These are phyloP conservation scores for Gallinago stenura DNA, from an alignment of 2,797 vertebrate genomes.

Conservation along the genomic window DNA sequence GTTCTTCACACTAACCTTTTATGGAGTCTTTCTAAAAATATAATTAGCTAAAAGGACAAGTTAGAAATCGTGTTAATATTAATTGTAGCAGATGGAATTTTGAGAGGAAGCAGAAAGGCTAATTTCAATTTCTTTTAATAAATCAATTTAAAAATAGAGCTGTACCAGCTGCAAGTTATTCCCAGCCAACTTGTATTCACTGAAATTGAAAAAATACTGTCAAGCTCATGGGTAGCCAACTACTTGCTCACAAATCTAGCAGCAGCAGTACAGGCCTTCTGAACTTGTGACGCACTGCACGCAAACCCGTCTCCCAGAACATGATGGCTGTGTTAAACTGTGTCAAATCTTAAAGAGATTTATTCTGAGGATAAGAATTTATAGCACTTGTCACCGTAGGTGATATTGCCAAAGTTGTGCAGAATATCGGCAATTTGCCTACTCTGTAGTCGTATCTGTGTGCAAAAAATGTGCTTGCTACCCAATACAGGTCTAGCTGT, in stretches of 20 bases:
- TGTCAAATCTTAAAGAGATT: slow-evolving; percentile 36
- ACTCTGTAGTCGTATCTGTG: background rate
- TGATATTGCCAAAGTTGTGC: slow-evolving; percentile 42
- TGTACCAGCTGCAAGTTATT: slow-evolving; percentile 70
- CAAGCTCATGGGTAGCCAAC: slow-evolving; percentile 24
- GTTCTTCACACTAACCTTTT: slow-evolving; percentile 31
- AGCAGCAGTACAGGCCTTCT: background rate
- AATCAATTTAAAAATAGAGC: slow-evolving; percentile 69
- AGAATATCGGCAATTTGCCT: slow-evolving; percentile 23
- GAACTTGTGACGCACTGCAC: background rate
- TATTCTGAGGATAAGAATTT: slow-evolving; percentile 52
- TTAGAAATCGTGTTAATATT: slow-evolving; percentile 66
- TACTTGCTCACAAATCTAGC: background rate
- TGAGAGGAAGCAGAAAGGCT: slow-evolving; percentile 58
- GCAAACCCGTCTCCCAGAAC: background rate
- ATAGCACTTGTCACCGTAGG: slow-evolving; percentile 37
- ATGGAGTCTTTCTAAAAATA: slow-evolving; percentile 63
- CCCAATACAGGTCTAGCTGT: slow-evolving; percentile 13
- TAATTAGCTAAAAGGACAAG: slow-evolving; percentile 42
- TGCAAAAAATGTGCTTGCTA: slow-evolving; percentile 32
- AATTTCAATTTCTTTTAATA: slow-evolving; percentile 68
- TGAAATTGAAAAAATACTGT: slow-evolving; percentile 45
- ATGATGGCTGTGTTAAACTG: background rate
- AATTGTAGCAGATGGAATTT: slow-evolving; percentile 74
- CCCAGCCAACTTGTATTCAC: slow-evolving; percentile 50